Base-by-base conservation (phyloP, 2,797 vertebrate species). In the Gallinago nigripennis region DNA sequence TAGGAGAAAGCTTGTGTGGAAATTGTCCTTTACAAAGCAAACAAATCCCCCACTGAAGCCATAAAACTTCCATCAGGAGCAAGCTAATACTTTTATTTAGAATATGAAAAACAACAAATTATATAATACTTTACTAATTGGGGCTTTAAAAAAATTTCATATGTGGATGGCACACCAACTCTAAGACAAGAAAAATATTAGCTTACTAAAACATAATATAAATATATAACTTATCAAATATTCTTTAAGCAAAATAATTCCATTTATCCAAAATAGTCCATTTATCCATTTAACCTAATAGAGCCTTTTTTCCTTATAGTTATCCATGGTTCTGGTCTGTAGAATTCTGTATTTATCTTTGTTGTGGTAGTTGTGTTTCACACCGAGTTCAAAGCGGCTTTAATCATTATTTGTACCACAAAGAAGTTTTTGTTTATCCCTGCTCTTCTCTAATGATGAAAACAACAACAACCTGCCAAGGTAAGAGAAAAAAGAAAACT, bases 401-500 rank as follows among this genome's bases (percentile, higher is more conserved):
- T 91, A 94, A 94, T 91, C 88, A 63, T 93, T 87, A 95, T 94
- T 96, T 96, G 90, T 91, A 94, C 89, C 94, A 96, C 92, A 96
- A 96, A 95, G 88, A 93, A 95, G 73, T 92, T 93, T 91, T 93
- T 95, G 85, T 91, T 97, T 97, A 97, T 85, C 82, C 39, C 87
- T 79, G 37, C 53, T 96, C 60, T 82, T 80, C 76, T 95, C 94
- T 63, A 27, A 95, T 12, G 69, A 94, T 73, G 78, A 86, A 96
- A 96, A 97, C 86, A 96, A 97, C 97, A 86, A 91, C 86, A 96
- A 97, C 73, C 41, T 76, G 90, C 65, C 80, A 96, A 95, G 84
- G 77, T 87, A 57, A 73, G 96, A 95, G 88, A 94, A 94, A 80
- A 87, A 93, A 90, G 65, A 82, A 91, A 97, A 95, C 56, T 91